Evolutionary conservation across 2,888 invertebrate genomes (phyloP).

Genomic region (Zelleria hepariella): DNA sequence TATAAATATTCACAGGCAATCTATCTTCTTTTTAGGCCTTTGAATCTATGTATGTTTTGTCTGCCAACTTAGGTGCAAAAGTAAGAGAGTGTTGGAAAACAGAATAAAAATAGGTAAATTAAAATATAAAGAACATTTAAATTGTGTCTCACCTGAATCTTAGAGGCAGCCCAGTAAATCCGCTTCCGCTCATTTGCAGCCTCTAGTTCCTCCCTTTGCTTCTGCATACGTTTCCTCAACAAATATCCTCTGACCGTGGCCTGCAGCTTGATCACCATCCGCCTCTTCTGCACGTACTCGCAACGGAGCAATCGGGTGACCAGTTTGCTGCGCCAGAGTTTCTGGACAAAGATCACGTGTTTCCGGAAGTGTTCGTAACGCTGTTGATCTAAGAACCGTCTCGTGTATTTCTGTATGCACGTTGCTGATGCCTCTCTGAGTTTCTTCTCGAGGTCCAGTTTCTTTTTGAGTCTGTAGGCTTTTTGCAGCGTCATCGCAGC

Average conservation of each 20-base stretch:
- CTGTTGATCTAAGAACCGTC: constrained; percentile 36
- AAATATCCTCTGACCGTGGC: constrained; percentile 60
- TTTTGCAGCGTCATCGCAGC: constrained; percentile 44
- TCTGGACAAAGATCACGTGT: constrained; percentile 43
- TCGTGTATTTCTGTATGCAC: constrained; percentile 45
- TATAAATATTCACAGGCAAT: too few species aligned
- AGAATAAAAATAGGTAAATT: not conserved
- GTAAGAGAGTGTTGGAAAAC: too few species aligned
- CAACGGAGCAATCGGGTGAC: constrained; percentile 42
- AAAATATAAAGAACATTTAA: not conserved
- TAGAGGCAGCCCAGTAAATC: constrained; percentile 67
- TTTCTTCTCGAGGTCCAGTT: constrained; percentile 23
- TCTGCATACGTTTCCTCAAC: constrained; percentile 54
- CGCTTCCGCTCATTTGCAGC: constrained; percentile 50
- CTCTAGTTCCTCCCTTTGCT: constrained; percentile 48
- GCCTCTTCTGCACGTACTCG: constrained; percentile 40
- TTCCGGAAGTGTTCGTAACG: constrained; percentile 32
- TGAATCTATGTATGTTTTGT: too few species aligned
- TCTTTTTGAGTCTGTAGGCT: constrained; percentile 40
- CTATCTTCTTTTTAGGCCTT: too few species aligned
- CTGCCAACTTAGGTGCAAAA: too few species aligned
- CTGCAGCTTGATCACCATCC: constrained; percentile 44
- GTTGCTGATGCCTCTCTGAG: constrained; percentile 33
- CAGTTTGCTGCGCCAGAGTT: constrained; percentile 50
- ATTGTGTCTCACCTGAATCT: constrained; percentile 72